phyloP scores from a whole-genome alignment of 2,888 invertebrate species.

The Acleris sparsana region DNA sequence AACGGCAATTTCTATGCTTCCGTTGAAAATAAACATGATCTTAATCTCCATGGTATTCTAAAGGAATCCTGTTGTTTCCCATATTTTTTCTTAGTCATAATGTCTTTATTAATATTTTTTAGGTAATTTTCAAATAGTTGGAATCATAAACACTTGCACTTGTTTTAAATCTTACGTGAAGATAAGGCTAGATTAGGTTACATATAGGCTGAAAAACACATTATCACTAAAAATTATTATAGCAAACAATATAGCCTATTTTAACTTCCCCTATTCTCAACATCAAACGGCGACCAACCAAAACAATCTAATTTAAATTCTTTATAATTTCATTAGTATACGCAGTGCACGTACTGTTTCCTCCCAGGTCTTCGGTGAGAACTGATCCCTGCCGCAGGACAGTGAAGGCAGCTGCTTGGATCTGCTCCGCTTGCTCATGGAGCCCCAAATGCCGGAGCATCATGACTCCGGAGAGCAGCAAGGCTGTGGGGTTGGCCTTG shows the following conservation, averaged over 20 bases:
- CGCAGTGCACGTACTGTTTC: conserved; percentile 94
- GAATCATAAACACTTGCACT: too few relatives aligned
- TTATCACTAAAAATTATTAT: too few relatives aligned
- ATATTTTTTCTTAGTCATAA: too few relatives aligned
- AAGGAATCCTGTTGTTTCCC: too few relatives aligned
- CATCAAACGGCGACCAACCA: conserved; percentile 4
- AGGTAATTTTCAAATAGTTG: too few relatives aligned
- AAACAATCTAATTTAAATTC: conserved; percentile 52
- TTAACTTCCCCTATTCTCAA: not conserved
- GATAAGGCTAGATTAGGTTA: too few relatives aligned
- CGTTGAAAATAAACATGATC: too few relatives aligned
- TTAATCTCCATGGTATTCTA: too few relatives aligned
- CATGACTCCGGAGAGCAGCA: conserved; percentile 98
- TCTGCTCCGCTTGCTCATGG: conserved; percentile 87
- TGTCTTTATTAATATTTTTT: too few relatives aligned
- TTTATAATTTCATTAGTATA: conserved; percentile 94
- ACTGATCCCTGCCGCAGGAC: conserved; percentile 92
- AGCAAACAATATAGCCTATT: not conserved
- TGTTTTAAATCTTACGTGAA: too few relatives aligned
- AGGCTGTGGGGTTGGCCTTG: conserved; percentile 98
- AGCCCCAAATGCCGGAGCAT: conserved; percentile 97
- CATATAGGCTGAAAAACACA: too few relatives aligned
- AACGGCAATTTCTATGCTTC: too few relatives aligned
- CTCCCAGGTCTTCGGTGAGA: conserved; percentile 97
- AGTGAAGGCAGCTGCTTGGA: conserved; percentile 92